phyloP scores from a whole-genome alignment of 2,797 vertebrate genomes.

The Novumbra hubbsi region DNA sequence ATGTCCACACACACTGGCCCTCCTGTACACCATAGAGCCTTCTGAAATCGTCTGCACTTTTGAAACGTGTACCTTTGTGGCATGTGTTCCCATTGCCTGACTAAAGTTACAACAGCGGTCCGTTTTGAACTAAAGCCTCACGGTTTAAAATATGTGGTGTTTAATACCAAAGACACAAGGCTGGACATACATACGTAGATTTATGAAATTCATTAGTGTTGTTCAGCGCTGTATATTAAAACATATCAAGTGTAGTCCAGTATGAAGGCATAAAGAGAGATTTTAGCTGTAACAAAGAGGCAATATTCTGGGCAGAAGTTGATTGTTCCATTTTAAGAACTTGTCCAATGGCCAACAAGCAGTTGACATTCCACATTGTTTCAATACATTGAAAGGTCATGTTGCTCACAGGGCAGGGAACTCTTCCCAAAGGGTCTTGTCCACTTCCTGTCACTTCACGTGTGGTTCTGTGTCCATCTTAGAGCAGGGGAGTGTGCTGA shows the following conservation, averaged over 20 bases:
- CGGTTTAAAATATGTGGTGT: neutral
- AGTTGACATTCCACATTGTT: constrained; percentile 53
- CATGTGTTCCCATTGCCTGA: neutral
- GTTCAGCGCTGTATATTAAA: constrained; percentile 8
- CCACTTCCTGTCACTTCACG: constrained; percentile 22
- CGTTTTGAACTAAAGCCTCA: neutral
- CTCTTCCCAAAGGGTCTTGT: constrained; percentile 15
- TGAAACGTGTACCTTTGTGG: neutral
- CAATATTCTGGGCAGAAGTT: neutral
- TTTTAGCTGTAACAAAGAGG: constrained; percentile 7
- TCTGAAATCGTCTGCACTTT: neutral
- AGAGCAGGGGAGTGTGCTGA: constrained; percentile 9
- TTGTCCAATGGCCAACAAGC: constrained; percentile 33
- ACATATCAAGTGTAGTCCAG: constrained; percentile 33
- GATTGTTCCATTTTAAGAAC: constrained; percentile 20
- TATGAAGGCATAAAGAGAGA: constrained; percentile 37
- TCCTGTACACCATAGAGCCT: neutral
- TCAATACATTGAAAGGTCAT: constrained; percentile 42
- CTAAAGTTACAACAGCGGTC: neutral
- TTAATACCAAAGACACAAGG: constrained; percentile 8
- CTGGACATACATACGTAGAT: neutral
- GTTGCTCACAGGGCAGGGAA: constrained; percentile 40
- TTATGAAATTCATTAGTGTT: neutral
- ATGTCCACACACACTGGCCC: neutral
- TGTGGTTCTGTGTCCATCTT: constrained; percentile 9